Conservation (phyloP, 1,140 invertebrate genomes). For the Cyphomyrmex costatus region DNA sequence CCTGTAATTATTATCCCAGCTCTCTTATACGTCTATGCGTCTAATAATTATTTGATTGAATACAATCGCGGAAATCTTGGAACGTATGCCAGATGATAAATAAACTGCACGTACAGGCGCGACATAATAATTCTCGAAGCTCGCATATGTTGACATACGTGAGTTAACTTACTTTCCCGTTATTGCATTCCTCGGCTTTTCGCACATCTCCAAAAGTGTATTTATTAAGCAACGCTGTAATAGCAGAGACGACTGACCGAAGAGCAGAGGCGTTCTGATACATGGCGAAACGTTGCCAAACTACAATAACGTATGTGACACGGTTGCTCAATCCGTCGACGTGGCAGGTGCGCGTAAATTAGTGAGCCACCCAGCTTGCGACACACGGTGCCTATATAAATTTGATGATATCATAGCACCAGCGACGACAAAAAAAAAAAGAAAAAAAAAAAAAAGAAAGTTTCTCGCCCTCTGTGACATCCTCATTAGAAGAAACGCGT, state of each 20-base stretch:
- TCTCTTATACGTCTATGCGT: no score
- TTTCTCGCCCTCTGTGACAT: conserved; percentile 7
- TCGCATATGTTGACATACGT: neutral
- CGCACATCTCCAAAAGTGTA: conserved; percentile 3
- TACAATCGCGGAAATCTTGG: conserved; percentile 15
- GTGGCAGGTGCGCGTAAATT: conserved; percentile 49
- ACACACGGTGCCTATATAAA: neutral
- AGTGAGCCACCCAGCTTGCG: conserved; percentile 38
- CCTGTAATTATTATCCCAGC: neutral
- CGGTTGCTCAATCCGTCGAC: conserved; percentile 19
- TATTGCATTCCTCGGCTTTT: neutral
- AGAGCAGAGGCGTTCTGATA: conserved; percentile 20
- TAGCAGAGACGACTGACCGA: conserved; percentile 13
- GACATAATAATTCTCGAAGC: conserved; percentile 15
- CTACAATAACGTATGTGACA: conserved; percentile 49
- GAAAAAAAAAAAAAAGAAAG: neutral
- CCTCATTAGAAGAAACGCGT: conserved; percentile 28
- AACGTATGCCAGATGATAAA: conserved; percentile 33
- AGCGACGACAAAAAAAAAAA: neutral
- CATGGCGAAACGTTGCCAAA: conserved; percentile 52
- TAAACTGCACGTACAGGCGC: conserved; percentile 9
- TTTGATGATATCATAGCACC: neutral
- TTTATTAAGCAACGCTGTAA: neutral
- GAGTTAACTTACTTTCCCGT: conserved; percentile 26
- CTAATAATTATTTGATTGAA: conserved; percentile 50